A percentile compares a stretch with the other conserved stretches of the same genome.
Conservation (phyloP, 2,888 invertebrate species). For the Zhengitettix transpicula region DNA sequence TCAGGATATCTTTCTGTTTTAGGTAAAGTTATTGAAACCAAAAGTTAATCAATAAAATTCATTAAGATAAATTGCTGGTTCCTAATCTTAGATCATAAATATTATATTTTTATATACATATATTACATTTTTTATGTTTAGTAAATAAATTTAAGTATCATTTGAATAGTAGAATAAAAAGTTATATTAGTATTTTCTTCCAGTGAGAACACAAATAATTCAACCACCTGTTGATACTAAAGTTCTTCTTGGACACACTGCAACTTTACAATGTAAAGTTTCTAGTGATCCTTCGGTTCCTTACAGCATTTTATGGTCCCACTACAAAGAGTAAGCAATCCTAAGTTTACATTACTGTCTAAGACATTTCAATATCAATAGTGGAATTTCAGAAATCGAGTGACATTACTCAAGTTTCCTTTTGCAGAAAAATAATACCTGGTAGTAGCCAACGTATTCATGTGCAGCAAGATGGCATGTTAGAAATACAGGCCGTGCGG, state of each 20-base stretch:
- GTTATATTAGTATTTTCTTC: slow-evolving; percentile 15
- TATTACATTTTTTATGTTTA: too few species aligned
- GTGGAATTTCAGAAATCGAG: neutral
- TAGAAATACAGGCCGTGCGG: slow-evolving; percentile 75
- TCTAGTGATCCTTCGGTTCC: slow-evolving; percentile 79
- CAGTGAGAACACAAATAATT: slow-evolving; percentile 85
- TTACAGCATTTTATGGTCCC: slow-evolving; percentile 76
- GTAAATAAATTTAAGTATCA: too few species aligned
- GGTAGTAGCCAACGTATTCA: slow-evolving; percentile 51
- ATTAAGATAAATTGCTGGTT: too few species aligned
- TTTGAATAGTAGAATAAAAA: too few species aligned
- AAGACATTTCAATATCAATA: neutral
- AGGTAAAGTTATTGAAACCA: slow-evolving; percentile 40
- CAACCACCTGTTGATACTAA: slow-evolving; percentile 85
- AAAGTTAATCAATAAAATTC: too few species aligned
- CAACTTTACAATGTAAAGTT: slow-evolving; percentile 86
- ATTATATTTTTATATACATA: too few species aligned
- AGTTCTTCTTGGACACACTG: slow-evolving; percentile 82
- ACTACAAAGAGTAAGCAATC: slow-evolving; percentile 32
- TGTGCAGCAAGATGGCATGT: slow-evolving; percentile 63
- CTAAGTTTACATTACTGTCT: neutral
- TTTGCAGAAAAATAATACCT: slow-evolving; percentile 36
- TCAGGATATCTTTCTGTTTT: slow-evolving; percentile 69
- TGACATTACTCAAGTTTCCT: slow-evolving; percentile 2
- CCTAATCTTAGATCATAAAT: too few species aligned